Conservation (phyloP, 2,113 vertebrate genomes). For the Hippocampus barbouri region DNA sequence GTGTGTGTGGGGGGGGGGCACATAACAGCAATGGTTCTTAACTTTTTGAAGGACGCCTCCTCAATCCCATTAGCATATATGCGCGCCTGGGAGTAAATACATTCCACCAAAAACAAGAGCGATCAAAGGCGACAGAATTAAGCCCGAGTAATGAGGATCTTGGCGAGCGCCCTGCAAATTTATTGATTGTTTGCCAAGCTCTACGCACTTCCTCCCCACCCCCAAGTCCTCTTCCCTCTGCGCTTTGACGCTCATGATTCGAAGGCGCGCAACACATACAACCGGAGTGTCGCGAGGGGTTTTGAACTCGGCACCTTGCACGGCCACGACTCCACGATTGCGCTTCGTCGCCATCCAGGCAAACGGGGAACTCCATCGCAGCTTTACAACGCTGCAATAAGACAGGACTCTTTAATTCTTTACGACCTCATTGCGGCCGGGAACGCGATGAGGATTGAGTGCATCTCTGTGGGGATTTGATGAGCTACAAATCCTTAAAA, state of each 20-base stretch:
- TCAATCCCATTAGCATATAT: conserved; percentile 60
- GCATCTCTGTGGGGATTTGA: conserved; percentile 3
- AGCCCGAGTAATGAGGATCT: conserved; percentile 69
- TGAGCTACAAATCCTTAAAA: conserved; percentile 15
- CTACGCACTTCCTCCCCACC: conserved; percentile 34
- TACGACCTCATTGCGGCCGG: conserved; percentile 46
- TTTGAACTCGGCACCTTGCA: conserved; percentile 28
- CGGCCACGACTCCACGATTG: conserved; percentile 40
- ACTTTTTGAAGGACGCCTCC: conserved; percentile 56
- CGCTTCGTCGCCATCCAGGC: conserved; percentile 67
- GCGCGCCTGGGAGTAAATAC: conserved; percentile 56
- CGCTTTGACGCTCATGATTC: conserved; percentile 53
- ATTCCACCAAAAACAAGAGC: conserved; percentile 54
- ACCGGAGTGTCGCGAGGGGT: conserved; percentile 32
- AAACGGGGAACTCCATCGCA: conserved; percentile 48
- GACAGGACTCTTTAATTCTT: conserved; percentile 50
- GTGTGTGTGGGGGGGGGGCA: background rate
- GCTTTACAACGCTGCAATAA: conserved; percentile 47
- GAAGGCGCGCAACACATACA: conserved; percentile 29
- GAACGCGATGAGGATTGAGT: conserved; percentile 12
- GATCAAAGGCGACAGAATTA: conserved; percentile 70
- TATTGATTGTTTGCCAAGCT: conserved; percentile 76
- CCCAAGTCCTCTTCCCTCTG: conserved; percentile 33
- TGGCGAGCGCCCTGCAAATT: conserved; percentile 64
- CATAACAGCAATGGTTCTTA: conserved; percentile 33